Base-by-base conservation (phyloP, 92 coral and sea anemone genomes). In the Palythoa grandiflora region DNA sequence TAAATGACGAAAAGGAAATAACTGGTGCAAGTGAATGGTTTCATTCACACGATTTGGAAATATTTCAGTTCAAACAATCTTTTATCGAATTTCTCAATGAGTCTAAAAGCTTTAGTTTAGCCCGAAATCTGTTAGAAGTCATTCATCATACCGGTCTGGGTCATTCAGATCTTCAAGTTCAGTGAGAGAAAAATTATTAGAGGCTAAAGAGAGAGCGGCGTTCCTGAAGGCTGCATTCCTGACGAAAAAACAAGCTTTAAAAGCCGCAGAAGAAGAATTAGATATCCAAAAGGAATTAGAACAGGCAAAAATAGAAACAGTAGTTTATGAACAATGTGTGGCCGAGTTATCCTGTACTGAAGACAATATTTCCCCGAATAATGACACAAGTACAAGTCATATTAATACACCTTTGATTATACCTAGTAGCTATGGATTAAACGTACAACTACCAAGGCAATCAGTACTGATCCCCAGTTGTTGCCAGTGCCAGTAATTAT, bases 251-350 rank as follows among this genome's bases (percentile, higher is more conserved):
- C 92, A 92, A 77, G 88, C 88, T 9, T 78, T 92, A 3, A 89
- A 85, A 80, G 89, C 89, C 66, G 94, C 89, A 19, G 80, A 89
- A 14, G 92, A 87, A 76, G 91, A 89, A 66, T 77, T 89, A 60
- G 87, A 93, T 47, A 39, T 87, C 39, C 80, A 83, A 80, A 84
- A 94, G 59, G 61, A 89, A 83, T 73, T 92, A 76, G 88, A 92
- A 60, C 90, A 91, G 73, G 96, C 89, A 44, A 89, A 89, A 61
- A 87, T 87, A 73, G 98, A 92, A 83, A 95, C 89, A 86, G 78
- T 83, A 35, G 73, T 84, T n/a, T 94, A 87, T 38, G 90, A 92
- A 87, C 83, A 92, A 55, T 81, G 83, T 83, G 90, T 55, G 11
- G 61, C n/a, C 17, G 1, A 92, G 1, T 38, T 73, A 71, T 84